Evolutionary conservation across 2,888 invertebrate species (phyloP), one percentile per base, ranked within the genome.

Genomic region (Creontiades dilutus): DNA sequence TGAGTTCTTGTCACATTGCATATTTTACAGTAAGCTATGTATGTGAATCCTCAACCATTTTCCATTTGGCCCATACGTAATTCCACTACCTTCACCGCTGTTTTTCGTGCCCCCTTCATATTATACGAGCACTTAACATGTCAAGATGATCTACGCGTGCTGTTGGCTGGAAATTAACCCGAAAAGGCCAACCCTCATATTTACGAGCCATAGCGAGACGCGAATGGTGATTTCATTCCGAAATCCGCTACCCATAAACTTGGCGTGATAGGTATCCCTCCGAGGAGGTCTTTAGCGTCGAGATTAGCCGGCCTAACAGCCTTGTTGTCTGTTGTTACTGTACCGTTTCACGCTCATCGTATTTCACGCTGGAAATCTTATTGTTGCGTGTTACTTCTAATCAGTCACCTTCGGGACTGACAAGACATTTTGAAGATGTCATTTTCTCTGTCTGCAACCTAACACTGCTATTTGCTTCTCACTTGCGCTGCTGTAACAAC

Each of bases 211-310:
- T 5, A 23, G 12, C 9, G 68, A 68, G 68, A 23, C 68, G 23
- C 23, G 68, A 68, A 68, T 68, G 68, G 68, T 68, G 23, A 68
- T 68, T 68, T 23, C 68, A 19, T 68, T 12, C 68, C 27, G 68
- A 68, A 68, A 68, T 68, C 68, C 19, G 68, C 23, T 68, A 13
- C 23, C 68, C 68, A 68, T 68, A 68, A 68, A 68, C 68, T 68
- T 68, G 23, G 68, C 68, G 68, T 68, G 68, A 68, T 68, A 23
- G 68, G 68, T 23, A 5, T 27, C 12, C 61, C 68, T 37, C 37
- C 68, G 4, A 19, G 68, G 27, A 23, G 37, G 37, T 37, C 37
- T 37, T 37, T 37, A 37, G 7, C 23, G 68, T 68, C 27, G 23
- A 68, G 68, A 68, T 68, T 68, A 68, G 12, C 19, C 16, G 61